Percentiles rank a stretch among this genome's conserved stretches.
These are phyloP conservation scores for Daubentonia madagascariensis DNA, from an alignment of 2,113 vertebrate species.

Conservation along the genomic window DNA sequence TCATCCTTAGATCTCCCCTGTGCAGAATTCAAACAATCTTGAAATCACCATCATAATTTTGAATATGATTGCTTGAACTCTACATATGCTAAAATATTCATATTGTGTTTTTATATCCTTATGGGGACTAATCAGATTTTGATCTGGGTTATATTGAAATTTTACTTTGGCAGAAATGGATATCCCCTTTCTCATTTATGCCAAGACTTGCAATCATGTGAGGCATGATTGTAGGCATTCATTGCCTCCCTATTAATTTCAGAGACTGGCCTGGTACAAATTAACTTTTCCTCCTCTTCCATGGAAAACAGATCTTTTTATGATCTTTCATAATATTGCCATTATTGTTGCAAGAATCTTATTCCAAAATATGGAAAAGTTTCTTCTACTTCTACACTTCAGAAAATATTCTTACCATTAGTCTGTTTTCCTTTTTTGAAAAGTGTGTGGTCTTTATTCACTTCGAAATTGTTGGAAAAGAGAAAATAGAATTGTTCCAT, in stretches of 20 bases:
- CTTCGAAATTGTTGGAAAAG: background rate
- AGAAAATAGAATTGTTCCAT: background rate
- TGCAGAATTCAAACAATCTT: background rate
- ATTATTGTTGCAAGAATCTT: background rate
- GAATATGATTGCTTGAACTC: background rate
- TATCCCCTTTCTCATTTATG: background rate
- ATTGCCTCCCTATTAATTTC: background rate
- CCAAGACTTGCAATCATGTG: background rate
- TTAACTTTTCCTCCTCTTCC: background rate
- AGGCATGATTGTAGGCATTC: background rate
- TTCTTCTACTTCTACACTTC: background rate
- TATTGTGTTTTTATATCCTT: background rate
- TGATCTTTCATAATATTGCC: background rate
- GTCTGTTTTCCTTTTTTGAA: background rate
- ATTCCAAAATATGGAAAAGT: background rate
- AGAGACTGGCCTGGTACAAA: background rate
- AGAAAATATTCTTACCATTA: constrained; percentile 15
- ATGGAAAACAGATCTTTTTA: background rate
- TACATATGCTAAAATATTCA: background rate
- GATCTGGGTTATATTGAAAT: background rate
- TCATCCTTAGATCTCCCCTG: background rate
- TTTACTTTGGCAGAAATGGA: constrained; percentile 1
- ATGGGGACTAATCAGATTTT: background rate
- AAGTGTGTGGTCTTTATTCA: background rate
- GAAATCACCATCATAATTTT: background rate